Base-by-base conservation (phyloP, 1,140 invertebrate genomes). In the Venturia canescens region DNA sequence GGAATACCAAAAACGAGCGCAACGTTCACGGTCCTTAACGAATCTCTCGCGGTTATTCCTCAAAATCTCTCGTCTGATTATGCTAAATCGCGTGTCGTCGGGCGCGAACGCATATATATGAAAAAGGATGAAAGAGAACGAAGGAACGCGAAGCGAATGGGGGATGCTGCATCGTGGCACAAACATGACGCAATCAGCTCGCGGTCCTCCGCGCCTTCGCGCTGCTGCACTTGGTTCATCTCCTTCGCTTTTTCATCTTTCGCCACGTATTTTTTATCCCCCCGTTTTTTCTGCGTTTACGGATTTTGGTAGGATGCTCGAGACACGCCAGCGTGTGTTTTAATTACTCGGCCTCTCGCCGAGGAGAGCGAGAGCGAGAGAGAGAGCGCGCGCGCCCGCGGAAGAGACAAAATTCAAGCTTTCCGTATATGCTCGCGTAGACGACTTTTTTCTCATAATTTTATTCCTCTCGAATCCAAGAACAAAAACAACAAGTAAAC, bases 91-190 rank as follows among this genome's bases (percentile, higher is more conserved):
- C 21, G n/a, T 57, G 21, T 57, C 53, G 18, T 13, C 53, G 4
- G n/a, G n/a, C 16, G 21, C 0, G 53, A 57, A 57, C 4, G 21
- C 53, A 18, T 53, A 21, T 44, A 44, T 11, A n/a, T 11, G 18
- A 27, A 27, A 63, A 63, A 63, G 5, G 13, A 15, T 26, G 5
- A 63, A 63, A 84, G 81, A 80, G 27, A 63, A 63, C n/a, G n/a
- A 57, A 57, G 21, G 3, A 57, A 57, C 4, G 18, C 6, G 21
- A 63, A 23, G 60, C 27, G 60, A 63, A 63, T 63, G 60, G 23
- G 60, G 60, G 60, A 63, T 63, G 60, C 27, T 63, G 60, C 60
- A 63, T n/a, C 60, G 60, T 23, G 60, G 50, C 50, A 53, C n/a
- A 53, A 53, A 63, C 60, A 63, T 63, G 60, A 63, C 60, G 60